Base-by-base conservation (phyloP, 2,888 invertebrate genomes). In the Cybosia mesomella region DNA sequence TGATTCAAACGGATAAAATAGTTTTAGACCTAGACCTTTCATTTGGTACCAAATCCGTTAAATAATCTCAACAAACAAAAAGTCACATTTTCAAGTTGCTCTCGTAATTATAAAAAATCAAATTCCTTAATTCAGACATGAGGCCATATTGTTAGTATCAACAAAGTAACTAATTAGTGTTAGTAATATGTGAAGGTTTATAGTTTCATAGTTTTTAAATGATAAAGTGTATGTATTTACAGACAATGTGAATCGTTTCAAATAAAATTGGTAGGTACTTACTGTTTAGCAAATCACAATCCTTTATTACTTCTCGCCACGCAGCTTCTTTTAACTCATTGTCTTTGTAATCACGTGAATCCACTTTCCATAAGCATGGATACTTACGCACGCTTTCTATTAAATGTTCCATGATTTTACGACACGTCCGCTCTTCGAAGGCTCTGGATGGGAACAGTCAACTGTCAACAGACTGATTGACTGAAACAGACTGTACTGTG, bases 231-330 rank as follows among this genome's bases (percentile, higher is more conserved):
- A 60, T 58, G 18, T 58, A 18, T 32, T 32, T 58, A 58, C 54
- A 63, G 43, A 54, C 34, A 64, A 55, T 64, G 15, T 64, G 32
- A 64, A 49, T 54, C 21, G 36, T 55, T 96, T 96, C 79, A 1
- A 66, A 61, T 28, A 32, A 61, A 54, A 39, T 53, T 62, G 58
- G 34, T 58, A 58, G 43, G 49, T 59, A 55, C 18, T 22, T 43
- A 59, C 64, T 22, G 57, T 55, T 57, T 57, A 57, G 64, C 32
- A 54, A 64, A 64, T 57, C 64, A 64, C 64, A 64, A n/a, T 64
- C 55, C 36, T 64, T 64, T 34, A 55, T 36, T 55, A 55, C 55
- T 57, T 64, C 64, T 39, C 34, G 36, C 65, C 65, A 65, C 15
- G 65, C 65, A 21, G 65, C 65, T 58, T 63, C 62, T 54, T 63